Base-by-base conservation (phyloP, 2,113 vertebrate species). In the Elgaria multicarinata region DNA sequence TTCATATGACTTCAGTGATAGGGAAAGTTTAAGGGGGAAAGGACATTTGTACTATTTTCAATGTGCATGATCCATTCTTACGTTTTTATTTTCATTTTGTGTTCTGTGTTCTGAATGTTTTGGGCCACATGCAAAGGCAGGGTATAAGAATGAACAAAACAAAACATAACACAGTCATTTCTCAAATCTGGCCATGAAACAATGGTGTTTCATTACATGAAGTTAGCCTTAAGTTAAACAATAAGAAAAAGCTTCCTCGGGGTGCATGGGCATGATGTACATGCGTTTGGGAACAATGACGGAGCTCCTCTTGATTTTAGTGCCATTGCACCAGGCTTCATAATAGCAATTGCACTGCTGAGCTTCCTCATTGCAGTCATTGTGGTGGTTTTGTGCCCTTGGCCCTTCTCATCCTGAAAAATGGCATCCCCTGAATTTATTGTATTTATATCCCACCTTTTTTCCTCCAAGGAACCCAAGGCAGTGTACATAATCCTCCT, bases 371-470 rank as follows among this genome's bases (percentile, higher is more conserved):
- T 44, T 20, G 39, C 18, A 5, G 31, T 42, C 28, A 3, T 6
- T 71, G 16, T 22, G 64, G 16, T 22, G 36, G 36, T 44, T 28
- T 33, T 77, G 36, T 42, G 72, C 77, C 64, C 24, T 90, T 83
- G 75, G 89, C 85, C 69, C 69, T 93, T 76, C 50, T 89, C 8
- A 20, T 62, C n/a, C 44, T 62, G 33, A 55, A 53, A 6, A 82
- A 66, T 33, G 18, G 44, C 71, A 85, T 87, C 39, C 20, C 55
- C 55, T 89, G 82, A 91, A n/a, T n/a, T n/a, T n/a, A n/a, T n/a
- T n/a, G n/a, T n/a, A n/a, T n/a, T n/a, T n/a, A n/a, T n/a, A n/a
- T n/a, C n/a, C n/a, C n/a, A n/a, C n/a, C n/a, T n/a, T n/a, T n/a
- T n/a, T n/a, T n/a, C n/a, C n/a, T n/a, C n/a, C n/a, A n/a, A n/a